Evolutionary conservation across 2,888 invertebrate genomes (phyloP), one percentile per base, ranked within the genome.

Genomic region (Drosophila ustulata): DNA sequence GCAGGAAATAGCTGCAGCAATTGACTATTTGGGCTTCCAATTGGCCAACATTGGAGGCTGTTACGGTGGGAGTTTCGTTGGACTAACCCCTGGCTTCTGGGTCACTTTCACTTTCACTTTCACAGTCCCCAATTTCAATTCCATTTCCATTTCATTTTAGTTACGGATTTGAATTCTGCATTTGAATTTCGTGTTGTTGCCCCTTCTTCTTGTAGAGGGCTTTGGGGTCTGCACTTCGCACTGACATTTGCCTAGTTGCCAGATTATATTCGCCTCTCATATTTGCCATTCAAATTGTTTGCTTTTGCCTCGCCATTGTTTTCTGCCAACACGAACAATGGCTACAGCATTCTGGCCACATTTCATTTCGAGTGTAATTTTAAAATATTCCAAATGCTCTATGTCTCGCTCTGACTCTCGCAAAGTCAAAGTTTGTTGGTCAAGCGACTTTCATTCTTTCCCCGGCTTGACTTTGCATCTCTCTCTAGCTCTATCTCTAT

Each of bases 211-310:
- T n/a, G 28, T 52, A 26, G 34, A 11, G 46, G 46, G 3, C 23
- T 32, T 70, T 34, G 63, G 47, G 57, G 26, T 67, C 34, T 62
- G 55, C 68, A 64, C 61, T 77, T 74, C 34, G 71, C 71, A 65
- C 53, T 77, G 77, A 78, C 75, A 77, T 77, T 77, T 77, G 78
- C 74, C 71, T 71, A 71, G 75, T 71, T 77, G 30, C n/a, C 11
- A n/a, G 37, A 37, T 37, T 37, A 37, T n/a, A 58, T 67, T 66
- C 70, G 75, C 64, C 30, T 64, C 59, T 70, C 65, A 57, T 70
- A 74, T 63, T 77, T 77, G 78, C 64, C 66, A 78, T 78, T 74
- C 75, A 71, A 78, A 75, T 74, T 62, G 37, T 37, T 63, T 67
- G 45, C 58, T 58, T n/a, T 4, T 4, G 11, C 4, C 34, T 37